Conservation (phyloP, 2,113 vertebrate species). For the Larimichthys polyactis region DNA sequence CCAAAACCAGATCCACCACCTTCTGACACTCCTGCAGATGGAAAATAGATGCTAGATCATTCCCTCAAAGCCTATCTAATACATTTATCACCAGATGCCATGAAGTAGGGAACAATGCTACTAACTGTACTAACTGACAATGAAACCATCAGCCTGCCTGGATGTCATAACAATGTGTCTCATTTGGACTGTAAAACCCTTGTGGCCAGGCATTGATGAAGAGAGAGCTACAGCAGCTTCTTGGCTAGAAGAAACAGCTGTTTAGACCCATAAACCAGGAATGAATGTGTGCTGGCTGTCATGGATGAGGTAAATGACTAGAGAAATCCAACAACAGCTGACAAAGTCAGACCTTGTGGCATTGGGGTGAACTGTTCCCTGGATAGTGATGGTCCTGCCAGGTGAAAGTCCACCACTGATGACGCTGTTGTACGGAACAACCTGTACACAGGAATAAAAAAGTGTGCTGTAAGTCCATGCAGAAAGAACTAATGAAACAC, state of each 20-base stretch:
- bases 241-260: too few species aligned
- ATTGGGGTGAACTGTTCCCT: conserved; percentile 71
- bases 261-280: too few species aligned
- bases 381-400: conserved; percentile 81
- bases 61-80: background rate
- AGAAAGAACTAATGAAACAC: background rate
- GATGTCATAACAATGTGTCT: too few species aligned
- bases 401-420: conserved; percentile 82
- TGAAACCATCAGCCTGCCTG: too few species aligned
- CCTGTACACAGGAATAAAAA: conserved; percentile 58
- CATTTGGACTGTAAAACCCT: too few species aligned
- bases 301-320: too few species aligned
- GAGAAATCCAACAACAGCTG: background rate
- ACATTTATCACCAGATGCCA: background rate
- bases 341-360: conserved; percentile 78
- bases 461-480: too few species aligned
- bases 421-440: conserved; percentile 77
- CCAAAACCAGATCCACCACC: background rate
- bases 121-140: too few species aligned
- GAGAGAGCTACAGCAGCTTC: too few species aligned
- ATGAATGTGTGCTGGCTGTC: too few species aligned
- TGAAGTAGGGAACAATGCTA: background rate
- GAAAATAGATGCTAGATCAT: background rate
- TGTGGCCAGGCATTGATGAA: too few species aligned
- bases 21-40: background rate